Evolutionary conservation across 2,113 vertebrate species (phyloP), one percentile per base, ranked within the genome.

Genomic region (Fregata magnificens): DNA sequence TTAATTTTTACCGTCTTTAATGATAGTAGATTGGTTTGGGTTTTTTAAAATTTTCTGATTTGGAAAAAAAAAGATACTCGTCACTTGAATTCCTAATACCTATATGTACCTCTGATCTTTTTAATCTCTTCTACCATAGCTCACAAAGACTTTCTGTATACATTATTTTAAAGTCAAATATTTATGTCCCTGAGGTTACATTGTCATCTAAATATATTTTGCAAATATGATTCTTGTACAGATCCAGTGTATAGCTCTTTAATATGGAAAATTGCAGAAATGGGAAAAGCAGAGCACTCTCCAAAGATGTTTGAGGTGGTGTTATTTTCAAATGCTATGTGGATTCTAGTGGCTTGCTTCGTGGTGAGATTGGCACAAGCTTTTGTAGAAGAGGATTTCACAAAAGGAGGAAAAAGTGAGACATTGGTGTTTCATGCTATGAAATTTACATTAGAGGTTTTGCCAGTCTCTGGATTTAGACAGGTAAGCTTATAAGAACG

Each of bases 291-390:
- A 61, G 19, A 50, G 38, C 32, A 38, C 20, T 78, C 26, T 78
- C 20, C 59, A 47, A 83, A 96, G 45, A 19, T 53, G 9, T 65
- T 71, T 77, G 32, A 45, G 7, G 12, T 58, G 9, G 4, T 45
- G 6, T 19, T 79, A 45, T 58, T 92, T 83, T 66, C 58, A 62
- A 90, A 38, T 53, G 21, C 21, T 77, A 0, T 55, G 5, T 80
- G 47, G 26, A 16, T 77, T 88, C 29, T 73, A 52, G 13, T 93
- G 20, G 59, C 26, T 86, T 89, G 16, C 47, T 82, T 90, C 0
- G 0, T n/a, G 58, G 42, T 90, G 49, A 62, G 79, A 31, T 4
- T 58, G 61, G 11, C 19, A 53, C 0, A 2, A 65, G 13, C 1
- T 81, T 70, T 81, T 86, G 26, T 53, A 55, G 53, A 61, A 61